Conservation (phyloP, 2,113 vertebrate genomes). For the Crotalus viridis region DNA sequence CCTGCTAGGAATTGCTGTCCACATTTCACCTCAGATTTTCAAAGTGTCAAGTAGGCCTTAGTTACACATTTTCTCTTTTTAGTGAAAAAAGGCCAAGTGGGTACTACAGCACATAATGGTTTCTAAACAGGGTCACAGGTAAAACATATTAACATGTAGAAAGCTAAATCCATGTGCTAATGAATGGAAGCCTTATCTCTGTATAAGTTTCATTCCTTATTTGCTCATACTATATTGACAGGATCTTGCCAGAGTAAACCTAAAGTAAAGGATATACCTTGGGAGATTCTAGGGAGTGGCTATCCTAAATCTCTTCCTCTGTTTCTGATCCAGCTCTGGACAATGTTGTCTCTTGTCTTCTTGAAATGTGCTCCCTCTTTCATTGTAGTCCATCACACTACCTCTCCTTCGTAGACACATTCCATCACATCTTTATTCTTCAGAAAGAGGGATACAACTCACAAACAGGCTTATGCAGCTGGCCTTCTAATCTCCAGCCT, state of each 20-base stretch:
- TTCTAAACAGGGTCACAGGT: neutral
- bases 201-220: neutral
- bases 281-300: neutral
- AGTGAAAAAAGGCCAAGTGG: neutral
- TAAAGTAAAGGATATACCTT: neutral
- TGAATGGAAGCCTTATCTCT: neutral
- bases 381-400: neutral
- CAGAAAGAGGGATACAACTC: neutral
- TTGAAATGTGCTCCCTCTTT: neutral
- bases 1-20: neutral
- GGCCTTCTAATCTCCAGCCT: neutral
- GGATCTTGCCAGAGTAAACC: neutral
- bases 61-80: neutral
- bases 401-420: neutral
- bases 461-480: neutral
- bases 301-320: neutral
- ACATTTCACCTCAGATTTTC: fast-evolving
- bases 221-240: neutral
- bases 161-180: neutral
- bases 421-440: neutral
- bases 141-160: neutral
- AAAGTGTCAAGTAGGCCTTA: fast-evolving
- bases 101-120: neutral
- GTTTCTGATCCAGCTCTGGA: neutral
- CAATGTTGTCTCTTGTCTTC: neutral